Base-by-base conservation (phyloP, 2,888 invertebrate genomes). In the Meloe dianella region DNA sequence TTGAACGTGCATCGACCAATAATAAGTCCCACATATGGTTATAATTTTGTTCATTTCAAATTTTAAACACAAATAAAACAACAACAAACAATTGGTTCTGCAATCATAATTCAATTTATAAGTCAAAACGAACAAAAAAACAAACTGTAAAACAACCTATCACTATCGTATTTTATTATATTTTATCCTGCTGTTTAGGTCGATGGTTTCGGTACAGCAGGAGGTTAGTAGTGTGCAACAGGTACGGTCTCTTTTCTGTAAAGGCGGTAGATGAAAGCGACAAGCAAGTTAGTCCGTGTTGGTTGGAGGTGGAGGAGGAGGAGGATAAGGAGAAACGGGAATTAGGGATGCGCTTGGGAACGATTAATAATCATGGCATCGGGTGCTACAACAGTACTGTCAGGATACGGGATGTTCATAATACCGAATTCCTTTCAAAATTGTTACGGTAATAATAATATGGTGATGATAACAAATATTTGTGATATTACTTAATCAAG, bases 1-100 rank as follows among this genome's bases (percentile, higher is more conserved):
- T 35, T 41, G 65, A 60, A 66, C 66, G 66, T 66, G 63, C 47
- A 47, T 9, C 3, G 47, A 20, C 47, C 35, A 35, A 14, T 14
- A 14, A 35, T 35, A 14, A 14, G 35, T 14, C 47, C 47, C 47
- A n/a, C n/a, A n/a, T 35, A 27, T 3, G 27, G 27, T 27, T 27
- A 27, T 27, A 27, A 27, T 27, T 27, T 27, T 2, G 4, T 35
- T 35, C 4, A 27, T 41, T 41, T 22, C 47, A 8, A 47, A 47
- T 41, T n/a, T 41, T 41, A 9, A 47, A 22, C 20, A 20, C 35
- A 32, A n/a, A n/a, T n/a, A n/a, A n/a, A n/a, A 27, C 27, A 27
- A 27, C 27, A 27, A 27, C 27, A 27, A 27, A 27, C 27, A 4
- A 32, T 32, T 10, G 32, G 32, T 32, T 32, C 32, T 8, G 32